Evolutionary conservation across 23 tunicate species (phyloP).

Genomic region (Clavelina lepadiformis): DNA sequence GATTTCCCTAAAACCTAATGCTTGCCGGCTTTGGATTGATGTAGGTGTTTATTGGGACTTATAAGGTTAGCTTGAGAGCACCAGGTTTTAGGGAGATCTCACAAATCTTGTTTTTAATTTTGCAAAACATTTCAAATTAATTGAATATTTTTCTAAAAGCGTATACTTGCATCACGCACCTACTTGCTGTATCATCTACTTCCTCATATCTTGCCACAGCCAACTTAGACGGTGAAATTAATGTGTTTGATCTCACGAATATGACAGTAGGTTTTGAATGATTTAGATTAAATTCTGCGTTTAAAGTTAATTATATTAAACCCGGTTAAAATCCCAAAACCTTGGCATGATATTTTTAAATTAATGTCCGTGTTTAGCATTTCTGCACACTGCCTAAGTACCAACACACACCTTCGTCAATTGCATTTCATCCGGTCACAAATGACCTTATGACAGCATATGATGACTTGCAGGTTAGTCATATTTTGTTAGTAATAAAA

Average conservation of each 20-base stretch:
- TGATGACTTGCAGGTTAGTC: slow-evolving; percentile 28
- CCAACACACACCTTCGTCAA: slow-evolving; percentile 27
- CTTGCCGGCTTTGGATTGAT: too few species aligned
- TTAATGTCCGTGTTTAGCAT: too few species aligned
- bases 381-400: slow-evolving; percentile 25
- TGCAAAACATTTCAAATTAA: not conserved
- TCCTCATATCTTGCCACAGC: slow-evolving; percentile 15
- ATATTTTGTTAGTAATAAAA: not conserved
- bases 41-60: too few species aligned
- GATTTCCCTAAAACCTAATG: too few species aligned
- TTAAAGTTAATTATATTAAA: not conserved
- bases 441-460: slow-evolving; percentile 27
- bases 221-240: slow-evolving; percentile 22
- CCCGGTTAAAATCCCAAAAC: not conserved
- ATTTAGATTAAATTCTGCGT: not conserved
- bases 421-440: slow-evolving; percentile 24
- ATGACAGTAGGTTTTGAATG: slow-evolving; percentile 18
- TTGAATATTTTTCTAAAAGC: not conserved
- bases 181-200: slow-evolving; percentile 27
- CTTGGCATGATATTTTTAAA: slow-evolving; percentile 1
- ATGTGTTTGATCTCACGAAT: slow-evolving; percentile 23
- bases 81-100: too few species aligned
- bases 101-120: too few species aligned
- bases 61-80: too few species aligned
- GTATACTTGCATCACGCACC: not conserved